Conservation (phyloP, 1,140 invertebrate species). For the Aporrectodea caliginosa region DNA sequence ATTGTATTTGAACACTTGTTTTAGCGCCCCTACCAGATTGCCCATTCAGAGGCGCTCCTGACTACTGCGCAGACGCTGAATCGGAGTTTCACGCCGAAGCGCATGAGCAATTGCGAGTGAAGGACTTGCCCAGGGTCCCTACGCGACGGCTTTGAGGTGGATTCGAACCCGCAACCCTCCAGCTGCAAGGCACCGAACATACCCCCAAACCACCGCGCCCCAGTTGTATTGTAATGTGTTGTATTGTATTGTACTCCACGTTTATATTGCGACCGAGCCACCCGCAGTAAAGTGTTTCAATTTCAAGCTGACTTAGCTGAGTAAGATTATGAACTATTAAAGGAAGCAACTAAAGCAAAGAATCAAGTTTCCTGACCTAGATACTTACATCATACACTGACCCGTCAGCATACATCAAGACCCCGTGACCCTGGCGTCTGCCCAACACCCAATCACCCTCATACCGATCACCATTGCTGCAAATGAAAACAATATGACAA, state of each 20-base stretch:
- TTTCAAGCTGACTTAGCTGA: neutral
- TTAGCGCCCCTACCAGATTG: no score
- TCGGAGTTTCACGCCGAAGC: no score
- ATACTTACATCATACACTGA: slow-evolving; percentile 47
- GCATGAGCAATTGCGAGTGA: no score
- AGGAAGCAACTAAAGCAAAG: neutral
- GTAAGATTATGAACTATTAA: neutral
- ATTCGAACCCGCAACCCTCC: no score
- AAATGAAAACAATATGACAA: slow-evolving; percentile 11
- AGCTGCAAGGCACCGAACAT: no score
- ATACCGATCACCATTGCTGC: slow-evolving; percentile 51
- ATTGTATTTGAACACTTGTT: no score
- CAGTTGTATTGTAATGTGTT: neutral
- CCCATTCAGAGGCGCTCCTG: no score
- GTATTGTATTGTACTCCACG: neutral
- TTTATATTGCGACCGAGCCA: no score
- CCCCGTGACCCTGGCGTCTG: slow-evolving; percentile 50
- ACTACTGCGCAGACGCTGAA: no score
- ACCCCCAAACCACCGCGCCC: neutral
- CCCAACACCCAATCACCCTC: slow-evolving; percentile 50
- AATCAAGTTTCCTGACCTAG: neutral
- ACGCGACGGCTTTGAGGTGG: no score
- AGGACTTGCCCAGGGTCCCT: no score
- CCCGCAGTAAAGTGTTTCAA: no score
- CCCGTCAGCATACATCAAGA: slow-evolving; percentile 44